Evolutionary conservation across 2,113 vertebrate genomes (phyloP), one percentile per base, ranked within the genome.

Genomic region (Anhinga anhinga): DNA sequence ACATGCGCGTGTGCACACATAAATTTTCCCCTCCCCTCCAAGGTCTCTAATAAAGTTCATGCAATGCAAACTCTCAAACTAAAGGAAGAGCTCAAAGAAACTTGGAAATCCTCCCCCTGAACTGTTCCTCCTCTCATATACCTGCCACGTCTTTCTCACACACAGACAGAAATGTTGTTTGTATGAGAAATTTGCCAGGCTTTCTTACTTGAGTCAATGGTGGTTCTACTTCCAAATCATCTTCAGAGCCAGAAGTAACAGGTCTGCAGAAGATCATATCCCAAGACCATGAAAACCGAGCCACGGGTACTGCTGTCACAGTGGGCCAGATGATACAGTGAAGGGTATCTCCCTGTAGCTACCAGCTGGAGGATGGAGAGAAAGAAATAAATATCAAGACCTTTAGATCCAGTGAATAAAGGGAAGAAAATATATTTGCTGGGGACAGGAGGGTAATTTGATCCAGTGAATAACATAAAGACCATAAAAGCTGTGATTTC

Each of bases 1-100:
- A 9, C 29, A 5, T 2, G 0, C 1, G 0, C 0, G 0, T 27
- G 53, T 27, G 17, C 3, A 0, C 45, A 50, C 20, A 13, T 9
- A 30, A 16, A 11, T 55, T 59, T 45, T 25, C 53, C 49, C 22
- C 25, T 66, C 32, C 42, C 18, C 26, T 44, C 27, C 12, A 25
- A 3, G 15, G 55, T 21, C 56, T 80, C 65, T 44, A 45, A 44
- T 59, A 23, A 47, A 58, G 36, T 49, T 70, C 11, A 40, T 13
- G 17, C 2, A 6, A 70, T 32, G 40, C 63, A 76, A 80, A 23
- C 45, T 42, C 45, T 11, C 42, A 65, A 50, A 40, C 55, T 73
- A 56, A 91, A 70, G 20, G 25, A 79, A 92, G 36, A 76, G 19
- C 67, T 87, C 78, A 36, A 77, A 92, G 36, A 56, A 56, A 36